Evolutionary conservation across 1,140 invertebrate species (phyloP).

Genomic region (Charaxes varanes): DNA sequence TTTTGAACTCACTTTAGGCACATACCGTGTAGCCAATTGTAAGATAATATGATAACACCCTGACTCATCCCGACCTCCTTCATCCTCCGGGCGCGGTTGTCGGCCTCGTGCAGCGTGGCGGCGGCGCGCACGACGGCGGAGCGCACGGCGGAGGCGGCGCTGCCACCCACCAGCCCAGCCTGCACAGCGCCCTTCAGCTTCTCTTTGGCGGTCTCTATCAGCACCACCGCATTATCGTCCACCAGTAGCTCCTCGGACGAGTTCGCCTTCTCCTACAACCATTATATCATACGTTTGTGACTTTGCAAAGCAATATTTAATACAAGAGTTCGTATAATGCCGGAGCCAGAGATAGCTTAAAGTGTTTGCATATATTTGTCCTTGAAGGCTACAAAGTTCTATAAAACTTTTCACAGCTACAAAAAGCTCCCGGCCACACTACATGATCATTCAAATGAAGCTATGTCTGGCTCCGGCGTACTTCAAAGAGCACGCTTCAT

Average conservation of each 20-base stretch:
- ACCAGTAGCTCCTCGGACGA: slow-evolving; percentile 83
- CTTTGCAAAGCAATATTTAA: background rate
- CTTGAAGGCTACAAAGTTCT: too few species aligned
- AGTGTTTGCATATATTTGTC: too few species aligned
- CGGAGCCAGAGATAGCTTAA: too few species aligned
- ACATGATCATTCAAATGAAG: too few species aligned
- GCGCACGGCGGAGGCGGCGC: slow-evolving; percentile 77
- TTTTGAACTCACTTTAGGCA: too few species aligned
- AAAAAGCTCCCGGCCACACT: too few species aligned
- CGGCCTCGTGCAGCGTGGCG: slow-evolving; percentile 78
- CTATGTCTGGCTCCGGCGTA: too few species aligned
- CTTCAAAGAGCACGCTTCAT: too few species aligned
- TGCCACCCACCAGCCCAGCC: slow-evolving; percentile 81
- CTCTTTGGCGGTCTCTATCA: slow-evolving; percentile 89
- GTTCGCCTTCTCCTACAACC: slow-evolving; percentile 78
- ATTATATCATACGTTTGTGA: slow-evolving; percentile 13
- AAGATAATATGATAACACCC: too few species aligned
- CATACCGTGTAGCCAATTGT: too few species aligned
- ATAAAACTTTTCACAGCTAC: too few species aligned
- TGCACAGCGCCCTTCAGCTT: slow-evolving; percentile 87
- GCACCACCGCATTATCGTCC: slow-evolving; percentile 80
- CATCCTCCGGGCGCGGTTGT: slow-evolving; percentile 28
- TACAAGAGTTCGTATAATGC: too few species aligned
- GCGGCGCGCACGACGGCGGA: slow-evolving; percentile 79
- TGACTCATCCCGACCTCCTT: slow-evolving; percentile 6